phyloP scores from a whole-genome alignment of 2,888 invertebrate genomes.

The Andricus quercusramuli region DNA sequence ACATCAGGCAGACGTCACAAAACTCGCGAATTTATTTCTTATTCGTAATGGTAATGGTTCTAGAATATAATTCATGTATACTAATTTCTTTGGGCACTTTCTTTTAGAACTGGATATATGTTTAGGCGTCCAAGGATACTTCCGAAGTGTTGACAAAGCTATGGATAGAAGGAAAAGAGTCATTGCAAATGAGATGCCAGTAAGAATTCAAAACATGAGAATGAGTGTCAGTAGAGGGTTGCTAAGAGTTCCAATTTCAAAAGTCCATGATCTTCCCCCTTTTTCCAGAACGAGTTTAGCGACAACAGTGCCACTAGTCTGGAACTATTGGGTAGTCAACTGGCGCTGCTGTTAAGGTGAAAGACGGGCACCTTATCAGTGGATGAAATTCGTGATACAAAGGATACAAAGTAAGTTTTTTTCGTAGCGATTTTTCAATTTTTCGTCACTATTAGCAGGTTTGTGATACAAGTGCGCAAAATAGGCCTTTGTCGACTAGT shows the following conservation, averaged over 20 bases:
- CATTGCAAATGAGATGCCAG: constrained; percentile 19
- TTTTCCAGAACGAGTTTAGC: background rate
- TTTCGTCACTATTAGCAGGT: too few species aligned
- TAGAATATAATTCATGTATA: constrained; percentile 8
- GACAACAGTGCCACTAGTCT: too few species aligned
- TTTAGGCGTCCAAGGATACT: constrained; percentile 71
- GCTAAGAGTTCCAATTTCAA: background rate
- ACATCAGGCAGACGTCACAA: constrained; percentile 34
- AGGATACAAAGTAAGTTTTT: too few species aligned
- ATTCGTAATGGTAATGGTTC: constrained; percentile 34
- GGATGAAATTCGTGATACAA: too few species aligned
- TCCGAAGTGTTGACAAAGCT: constrained; percentile 74
- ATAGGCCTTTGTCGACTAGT: too few species aligned
- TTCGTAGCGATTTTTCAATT: too few species aligned
- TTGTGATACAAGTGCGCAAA: too few species aligned
- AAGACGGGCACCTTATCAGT: too few species aligned
- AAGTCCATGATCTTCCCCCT: background rate
- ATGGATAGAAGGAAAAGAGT: constrained; percentile 53
- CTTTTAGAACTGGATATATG: constrained; percentile 22
- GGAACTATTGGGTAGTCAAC: too few species aligned
- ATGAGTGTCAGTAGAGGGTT: background rate
- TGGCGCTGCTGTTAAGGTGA: too few species aligned
- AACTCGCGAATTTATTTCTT: constrained; percentile 25
- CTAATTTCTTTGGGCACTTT: constrained; percentile 25
- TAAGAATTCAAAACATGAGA: background rate